phyloP scores from a whole-genome alignment of 2,888 invertebrate genomes.

The Ormia ochracea region DNA sequence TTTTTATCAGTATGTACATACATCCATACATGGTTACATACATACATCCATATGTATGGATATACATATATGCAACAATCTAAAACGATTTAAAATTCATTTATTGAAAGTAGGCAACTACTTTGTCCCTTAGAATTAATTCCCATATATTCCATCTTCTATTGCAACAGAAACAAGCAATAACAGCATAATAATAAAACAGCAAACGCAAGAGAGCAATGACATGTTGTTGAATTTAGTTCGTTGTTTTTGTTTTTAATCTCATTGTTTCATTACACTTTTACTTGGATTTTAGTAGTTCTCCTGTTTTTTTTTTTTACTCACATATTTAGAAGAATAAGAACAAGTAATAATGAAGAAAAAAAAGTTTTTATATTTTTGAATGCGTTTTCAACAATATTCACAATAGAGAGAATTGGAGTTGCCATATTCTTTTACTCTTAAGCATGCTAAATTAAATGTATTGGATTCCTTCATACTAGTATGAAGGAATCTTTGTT shows the following conservation, averaged over 20 bases:
- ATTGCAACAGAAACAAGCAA: slow-evolving; percentile 18
- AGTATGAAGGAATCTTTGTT: too few relatives aligned
- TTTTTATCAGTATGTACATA: too few relatives aligned
- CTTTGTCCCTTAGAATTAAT: slow-evolving; percentile 5
- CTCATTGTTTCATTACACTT: neutral
- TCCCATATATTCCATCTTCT: neutral
- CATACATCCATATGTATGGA: neutral
- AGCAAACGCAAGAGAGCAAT: slow-evolving; percentile 56
- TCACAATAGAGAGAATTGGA: neutral
- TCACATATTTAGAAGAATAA: neutral
- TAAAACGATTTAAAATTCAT: too few relatives aligned
- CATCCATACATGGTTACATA: neutral
- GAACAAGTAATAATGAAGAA: neutral
- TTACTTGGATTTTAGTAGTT: neutral
- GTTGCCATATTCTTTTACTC: neutral
- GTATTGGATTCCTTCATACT: too few relatives aligned
- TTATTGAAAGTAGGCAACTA: slow-evolving; percentile 6
- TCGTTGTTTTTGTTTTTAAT: slow-evolving; percentile 8
- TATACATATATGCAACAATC: neutral
- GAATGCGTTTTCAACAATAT: neutral
- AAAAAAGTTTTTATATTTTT: neutral
- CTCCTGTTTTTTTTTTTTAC: slow-evolving; percentile 17
- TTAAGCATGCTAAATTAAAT: too few relatives aligned
- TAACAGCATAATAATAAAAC: slow-evolving; percentile 22
- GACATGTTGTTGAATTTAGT: slow-evolving; percentile 56